phyloP scores from a whole-genome alignment of 2,113 vertebrate species.

The Psammodynastes pulverulentus region DNA sequence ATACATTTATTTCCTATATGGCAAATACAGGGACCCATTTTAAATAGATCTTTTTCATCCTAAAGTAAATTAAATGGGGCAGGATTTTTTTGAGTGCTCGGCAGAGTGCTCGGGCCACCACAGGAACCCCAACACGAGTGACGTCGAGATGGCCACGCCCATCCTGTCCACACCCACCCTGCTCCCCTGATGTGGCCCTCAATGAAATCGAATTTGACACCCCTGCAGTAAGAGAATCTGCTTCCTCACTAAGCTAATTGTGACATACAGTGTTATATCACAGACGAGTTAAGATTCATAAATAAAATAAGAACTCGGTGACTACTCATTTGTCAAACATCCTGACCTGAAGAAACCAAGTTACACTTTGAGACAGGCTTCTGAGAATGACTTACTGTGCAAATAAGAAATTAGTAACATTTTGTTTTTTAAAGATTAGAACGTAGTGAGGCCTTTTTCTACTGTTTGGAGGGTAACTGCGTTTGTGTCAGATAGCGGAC shows the following conservation, averaged over 20 bases:
- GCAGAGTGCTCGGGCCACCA: no score
- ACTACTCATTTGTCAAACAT: neutral
- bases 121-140: no score
- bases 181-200: no score
- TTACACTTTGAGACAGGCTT: neutral
- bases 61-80: no score
- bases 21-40: no score
- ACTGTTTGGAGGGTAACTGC: neutral
- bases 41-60: no score
- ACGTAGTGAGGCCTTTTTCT: neutral
- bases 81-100: no score
- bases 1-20: neutral
- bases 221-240: neutral
- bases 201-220: no score
- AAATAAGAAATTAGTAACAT: neutral
- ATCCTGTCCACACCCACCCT: no score
- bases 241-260: neutral
- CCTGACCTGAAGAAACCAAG: neutral
- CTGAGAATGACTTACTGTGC: neutral
- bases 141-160: no score
- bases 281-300: neutral
- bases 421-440: neutral
- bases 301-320: neutral
- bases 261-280: neutral
- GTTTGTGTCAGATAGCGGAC: neutral